Evolutionary conservation across 2,888 invertebrate genomes (phyloP), one percentile per base, ranked within the genome.

Genomic region (Hemistola chrysoprasaria): DNA sequence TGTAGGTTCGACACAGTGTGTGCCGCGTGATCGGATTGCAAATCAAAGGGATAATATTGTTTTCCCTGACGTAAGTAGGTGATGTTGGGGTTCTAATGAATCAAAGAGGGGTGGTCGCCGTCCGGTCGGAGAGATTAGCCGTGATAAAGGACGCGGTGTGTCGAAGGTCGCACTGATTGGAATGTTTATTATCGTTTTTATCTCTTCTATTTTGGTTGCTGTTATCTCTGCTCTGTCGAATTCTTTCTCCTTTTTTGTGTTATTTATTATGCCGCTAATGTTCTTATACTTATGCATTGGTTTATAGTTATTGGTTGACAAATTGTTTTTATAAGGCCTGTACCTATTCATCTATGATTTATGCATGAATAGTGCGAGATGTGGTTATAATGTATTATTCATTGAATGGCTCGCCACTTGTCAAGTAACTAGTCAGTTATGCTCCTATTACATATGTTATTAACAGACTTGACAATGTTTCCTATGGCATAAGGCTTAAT

Each of bases 1-100:
- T 77, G 79, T 71, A 58, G 62, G 52, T 56, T 59, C 62, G 59
- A 62, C 54, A 64, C 67, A 65, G 73, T 72, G 76, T 74, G 69
- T 65, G 62, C 51, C 78, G 71, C 82, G 79, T 84, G 82, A 84
- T 78, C 70, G 81, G 79, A 84, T 83, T 82, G 77, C 77, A 54
- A 71, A 71, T 65, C 62, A 56, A 56, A 71, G 68, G 78, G 78
- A 78, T 77, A 66, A 72, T 72, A 68, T 73, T 76, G 65, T 79
- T 78, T 77, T 77, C 65, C 66, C 59, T 63, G 61, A 75, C 63
- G 83, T 83, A 82, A 83, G 85, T 83, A 70, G 68, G 64, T 40
- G 56, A 59, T 56, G 59, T 60, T 65, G 55, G 59, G 69, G 61
- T 68, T 59, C 62, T 73, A 67, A 68, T 71, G 68, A 73, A 74